These are phyloP conservation scores for Acheta domesticus DNA, from an alignment of 2,888 invertebrate genomes.

Conservation along the genomic window DNA sequence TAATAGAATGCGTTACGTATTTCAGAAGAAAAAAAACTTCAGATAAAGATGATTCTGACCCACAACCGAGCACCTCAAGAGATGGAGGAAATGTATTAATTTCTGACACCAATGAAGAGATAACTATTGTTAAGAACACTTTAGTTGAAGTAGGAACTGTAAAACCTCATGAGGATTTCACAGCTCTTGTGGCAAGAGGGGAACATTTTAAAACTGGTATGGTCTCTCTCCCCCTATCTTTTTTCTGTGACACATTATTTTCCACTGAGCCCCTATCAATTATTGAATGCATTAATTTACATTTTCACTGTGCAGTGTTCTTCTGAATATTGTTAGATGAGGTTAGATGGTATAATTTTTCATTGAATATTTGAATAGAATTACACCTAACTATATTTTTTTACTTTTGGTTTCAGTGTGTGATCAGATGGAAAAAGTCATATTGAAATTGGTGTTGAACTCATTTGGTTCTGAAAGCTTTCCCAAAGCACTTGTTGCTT, in stretches of 20 bases:
- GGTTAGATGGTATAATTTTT: neutral
- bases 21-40: no score
- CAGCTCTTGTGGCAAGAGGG: slow-evolving; percentile 49
- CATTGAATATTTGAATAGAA: neutral
- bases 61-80: neutral
- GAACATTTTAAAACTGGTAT: slow-evolving; percentile 38
- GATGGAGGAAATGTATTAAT: slow-evolving; percentile 43
- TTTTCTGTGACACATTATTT: neutral
- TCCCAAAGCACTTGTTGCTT: slow-evolving; percentile 33
- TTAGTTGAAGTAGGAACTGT: slow-evolving; percentile 54
- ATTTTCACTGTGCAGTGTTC: neutral
- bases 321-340: neutral
- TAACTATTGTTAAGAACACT: slow-evolving; percentile 37
- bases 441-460: slow-evolving; percentile 29
- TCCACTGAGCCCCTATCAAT: no score
- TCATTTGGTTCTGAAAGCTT: slow-evolving; percentile 34
- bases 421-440: slow-evolving; percentile 33
- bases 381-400: neutral
- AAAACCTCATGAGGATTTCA: slow-evolving; percentile 61
- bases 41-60: neutral
- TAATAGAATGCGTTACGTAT: no score
- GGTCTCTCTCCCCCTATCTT: neutral
- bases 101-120: slow-evolving; percentile 42
- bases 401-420: slow-evolving; percentile 30
- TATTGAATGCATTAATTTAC: neutral